Base-by-base conservation (phyloP, 2,113 vertebrate species). In the Hippocampus abdominalis region DNA sequence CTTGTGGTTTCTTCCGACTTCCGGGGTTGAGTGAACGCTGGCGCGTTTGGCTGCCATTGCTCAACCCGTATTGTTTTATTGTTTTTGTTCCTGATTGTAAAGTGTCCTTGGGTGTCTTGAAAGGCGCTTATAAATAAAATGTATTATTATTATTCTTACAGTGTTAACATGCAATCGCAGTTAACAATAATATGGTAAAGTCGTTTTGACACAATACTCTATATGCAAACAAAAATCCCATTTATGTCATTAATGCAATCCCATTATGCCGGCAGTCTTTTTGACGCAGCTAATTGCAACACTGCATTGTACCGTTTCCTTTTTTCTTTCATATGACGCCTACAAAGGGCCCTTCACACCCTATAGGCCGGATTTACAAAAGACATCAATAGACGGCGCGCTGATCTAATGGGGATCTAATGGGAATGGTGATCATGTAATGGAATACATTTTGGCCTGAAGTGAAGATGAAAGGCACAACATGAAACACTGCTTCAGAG, bases 391-490 rank as follows among this genome's bases (percentile, higher is more conserved):
- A 73, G 59, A 59, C 77, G 54, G 66, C 54, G 56, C 54, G 18
- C 12, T 64, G 62, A 82, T 81, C 72, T 77, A 75, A 84, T 75
- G 71, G 72, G 74, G 71, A 79, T 79, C 72, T 81, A 85, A 87
- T 81, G 74, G 76, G 82, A 78, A 76, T 76, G 69, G 67, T 70
- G 69, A 69, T 85, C 80, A 84, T 81, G 68, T 88, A 85, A 85
- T 84, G 81, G 79, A 81, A 81, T 82, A 83, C 42, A 82, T 82
- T 81, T 77, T 69, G 68, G 76, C 71, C 61, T 78, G 73, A 63
- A 67, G 71, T 20, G 13, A 77, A 81, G 83, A 89, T 86, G 77
- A 89, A 85, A 88, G 84, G 70, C 80, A 48, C 67, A 60, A 76
- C 79, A 81, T 81, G 69, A 86, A 79, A 83, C 82, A 70, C 71